Conservation (phyloP, 2,888 invertebrate species). For the Hydrotaea cyrtoneurina region DNA sequence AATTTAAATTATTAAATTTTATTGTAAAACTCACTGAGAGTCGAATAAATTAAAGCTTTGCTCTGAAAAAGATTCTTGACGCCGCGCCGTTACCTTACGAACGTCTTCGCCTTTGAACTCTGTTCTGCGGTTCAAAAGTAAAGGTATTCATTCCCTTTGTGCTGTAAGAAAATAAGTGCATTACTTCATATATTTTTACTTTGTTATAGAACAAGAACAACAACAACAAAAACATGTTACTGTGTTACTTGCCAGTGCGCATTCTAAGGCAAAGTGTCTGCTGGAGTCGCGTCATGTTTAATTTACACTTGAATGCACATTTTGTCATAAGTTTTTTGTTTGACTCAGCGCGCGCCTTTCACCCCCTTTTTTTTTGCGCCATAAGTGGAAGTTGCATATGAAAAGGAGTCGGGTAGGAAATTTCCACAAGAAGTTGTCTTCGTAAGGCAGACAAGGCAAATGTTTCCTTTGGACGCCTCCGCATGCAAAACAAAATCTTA, state of each 20-base stretch:
- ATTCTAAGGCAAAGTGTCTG: slow-evolving; percentile 21
- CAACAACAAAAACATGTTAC: neutral
- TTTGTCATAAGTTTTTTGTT: slow-evolving; percentile 71
- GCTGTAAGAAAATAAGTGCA: neutral
- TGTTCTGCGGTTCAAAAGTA: neutral
- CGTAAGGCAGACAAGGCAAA: neutral
- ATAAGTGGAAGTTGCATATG: neutral
- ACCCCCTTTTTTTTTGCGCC: slow-evolving; percentile 4
- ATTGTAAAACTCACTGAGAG: too few species aligned
- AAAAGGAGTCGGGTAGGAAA: neutral
- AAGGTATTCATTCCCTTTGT: neutral
- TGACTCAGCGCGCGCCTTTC: slow-evolving; percentile 28
- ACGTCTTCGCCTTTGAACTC: neutral
- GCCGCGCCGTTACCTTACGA: neutral
- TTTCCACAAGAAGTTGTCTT: neutral
- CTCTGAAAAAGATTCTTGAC: too few species aligned
- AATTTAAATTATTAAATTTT: too few species aligned
- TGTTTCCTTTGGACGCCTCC: neutral
- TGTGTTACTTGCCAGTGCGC: slow-evolving; percentile 7
- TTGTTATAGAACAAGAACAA: neutral
- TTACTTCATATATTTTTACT: neutral
- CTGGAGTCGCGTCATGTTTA: slow-evolving; percentile 65
- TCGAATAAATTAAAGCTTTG: too few species aligned
- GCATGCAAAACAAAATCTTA: slow-evolving; percentile 20
- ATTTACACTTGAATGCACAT: slow-evolving; percentile 77